Evolutionary conservation across 2,888 invertebrate species (phyloP).

Genomic region (Lissonota sp.): DNA sequence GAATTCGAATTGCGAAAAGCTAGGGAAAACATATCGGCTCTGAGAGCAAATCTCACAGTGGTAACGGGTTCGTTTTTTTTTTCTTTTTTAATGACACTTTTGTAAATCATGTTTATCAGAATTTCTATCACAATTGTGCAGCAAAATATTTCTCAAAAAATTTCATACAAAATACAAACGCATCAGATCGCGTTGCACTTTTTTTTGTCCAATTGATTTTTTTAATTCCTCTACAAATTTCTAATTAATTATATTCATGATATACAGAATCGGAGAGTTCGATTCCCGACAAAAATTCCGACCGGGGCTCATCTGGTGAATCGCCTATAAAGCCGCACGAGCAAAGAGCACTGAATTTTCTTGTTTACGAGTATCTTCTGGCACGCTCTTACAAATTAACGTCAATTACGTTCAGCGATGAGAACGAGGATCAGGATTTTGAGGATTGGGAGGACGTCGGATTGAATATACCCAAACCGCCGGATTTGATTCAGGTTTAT

Average conservation of each 20-base stretch:
- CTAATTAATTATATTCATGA: neutral
- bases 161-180: conserved; percentile 10
- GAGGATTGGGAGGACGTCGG: conserved; percentile 97
- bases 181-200: neutral
- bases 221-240: neutral
- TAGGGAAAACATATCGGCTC: conserved; percentile 92
- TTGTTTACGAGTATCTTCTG: conserved; percentile 94
- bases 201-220: neutral
- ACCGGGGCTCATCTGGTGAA: conserved; percentile 80
- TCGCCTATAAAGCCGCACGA: conserved; percentile 91
- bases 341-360: conserved; percentile 92
- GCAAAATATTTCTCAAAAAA: too few species aligned
- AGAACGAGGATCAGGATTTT: conserved; percentile 96
- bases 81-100: neutral
- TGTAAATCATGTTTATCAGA: neutral
- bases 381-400: conserved; percentile 93
- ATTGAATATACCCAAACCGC: conserved; percentile 92
- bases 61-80: conserved; percentile 85
- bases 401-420: conserved; percentile 95
- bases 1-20: conserved; percentile 96
- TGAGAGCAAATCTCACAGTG: conserved; percentile 92
- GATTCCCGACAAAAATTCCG: conserved; percentile 84
- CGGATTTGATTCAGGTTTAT: conserved; percentile 89
- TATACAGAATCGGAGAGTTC: conserved; percentile 85
- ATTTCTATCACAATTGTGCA: neutral